Percentiles rank a stretch among this genome's conserved stretches.
Evolutionary conservation across 1,140 invertebrate genomes (phyloP).

Genomic region (Dreissena polymorpha): DNA sequence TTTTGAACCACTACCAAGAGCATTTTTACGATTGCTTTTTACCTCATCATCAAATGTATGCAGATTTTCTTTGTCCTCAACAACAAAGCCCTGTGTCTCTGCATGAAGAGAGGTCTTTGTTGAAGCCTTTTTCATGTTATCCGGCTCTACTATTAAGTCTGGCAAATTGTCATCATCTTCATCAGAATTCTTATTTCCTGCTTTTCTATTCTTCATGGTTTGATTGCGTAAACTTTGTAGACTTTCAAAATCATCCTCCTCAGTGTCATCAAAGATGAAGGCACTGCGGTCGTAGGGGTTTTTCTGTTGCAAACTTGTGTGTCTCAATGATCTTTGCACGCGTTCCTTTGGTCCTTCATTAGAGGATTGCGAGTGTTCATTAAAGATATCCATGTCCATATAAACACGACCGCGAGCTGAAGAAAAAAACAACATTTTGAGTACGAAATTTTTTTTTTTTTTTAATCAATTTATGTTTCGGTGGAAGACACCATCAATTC

Average conservation of each 20-base stretch:
- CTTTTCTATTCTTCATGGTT: not conserved
- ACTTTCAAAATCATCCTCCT: not conserved
- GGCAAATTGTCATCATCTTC: slow-evolving; percentile 15
- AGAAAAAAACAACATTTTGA: too few species aligned
- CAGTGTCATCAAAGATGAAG: not conserved
- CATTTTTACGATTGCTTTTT: not conserved
- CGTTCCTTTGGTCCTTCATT: not conserved
- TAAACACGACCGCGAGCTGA: too few species aligned
- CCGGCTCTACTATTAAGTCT: slow-evolving; percentile 21
- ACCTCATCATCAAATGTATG: not conserved
- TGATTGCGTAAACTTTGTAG: not conserved
- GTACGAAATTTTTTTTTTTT: too few species aligned
- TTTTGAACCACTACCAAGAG: not conserved
- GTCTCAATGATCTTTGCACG: not conserved
- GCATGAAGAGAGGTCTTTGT: not conserved
- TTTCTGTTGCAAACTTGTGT: not conserved
- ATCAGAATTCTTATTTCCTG: not conserved
- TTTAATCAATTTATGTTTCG: too few species aligned
- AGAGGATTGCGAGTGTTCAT: too few species aligned
- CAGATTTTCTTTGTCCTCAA: slow-evolving; percentile 10
- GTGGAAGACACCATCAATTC: too few species aligned
- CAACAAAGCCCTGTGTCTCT: not conserved
- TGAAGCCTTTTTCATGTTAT: not conserved
- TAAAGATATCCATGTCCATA: too few species aligned
- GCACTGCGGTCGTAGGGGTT: not conserved